Percentiles rank a stretch among this genome's conserved stretches.
Conservation (phyloP, 2,888 invertebrate species). For the Frankliniella intonsa region DNA sequence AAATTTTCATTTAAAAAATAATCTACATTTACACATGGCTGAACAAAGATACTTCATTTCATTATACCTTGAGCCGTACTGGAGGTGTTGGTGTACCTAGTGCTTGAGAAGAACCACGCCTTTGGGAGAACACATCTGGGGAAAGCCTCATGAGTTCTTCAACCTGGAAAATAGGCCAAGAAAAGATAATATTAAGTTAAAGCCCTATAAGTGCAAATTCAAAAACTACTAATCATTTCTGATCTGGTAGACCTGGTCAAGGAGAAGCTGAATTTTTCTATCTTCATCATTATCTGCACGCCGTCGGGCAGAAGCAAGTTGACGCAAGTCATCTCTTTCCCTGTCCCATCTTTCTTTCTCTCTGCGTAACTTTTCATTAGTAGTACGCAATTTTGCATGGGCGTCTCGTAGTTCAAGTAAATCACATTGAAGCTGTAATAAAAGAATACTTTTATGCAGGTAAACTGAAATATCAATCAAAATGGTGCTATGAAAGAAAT, state of each 20-base stretch:
- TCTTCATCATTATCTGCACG: slow-evolving; percentile 62
- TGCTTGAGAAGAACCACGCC: slow-evolving; percentile 33
- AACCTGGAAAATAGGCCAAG: slow-evolving; percentile 43
- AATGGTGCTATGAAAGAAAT: no score
- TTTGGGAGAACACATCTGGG: slow-evolving; percentile 56
- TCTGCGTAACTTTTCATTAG: slow-evolving; percentile 81
- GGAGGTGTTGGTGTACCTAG: slow-evolving; percentile 62
- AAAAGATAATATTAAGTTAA: slow-evolving; percentile 29
- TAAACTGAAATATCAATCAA: not conserved
- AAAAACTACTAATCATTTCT: not conserved
- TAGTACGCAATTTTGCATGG: slow-evolving; percentile 83
- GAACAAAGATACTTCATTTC: not conserved
- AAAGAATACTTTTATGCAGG: not conserved
- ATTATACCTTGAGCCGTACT: slow-evolving; percentile 57
- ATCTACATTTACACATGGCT: not conserved
- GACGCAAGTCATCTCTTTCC: slow-evolving; percentile 62
- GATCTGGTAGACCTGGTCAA: slow-evolving; percentile 56
- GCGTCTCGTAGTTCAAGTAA: slow-evolving; percentile 82
- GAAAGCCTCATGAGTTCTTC: slow-evolving; percentile 74
- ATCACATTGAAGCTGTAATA: slow-evolving; percentile 71
- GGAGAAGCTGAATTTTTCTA: slow-evolving; percentile 63
- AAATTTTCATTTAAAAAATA: slow-evolving; percentile 27
- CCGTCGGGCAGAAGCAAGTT: slow-evolving; percentile 49
- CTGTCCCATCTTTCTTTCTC: slow-evolving; percentile 82
- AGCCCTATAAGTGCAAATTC: slow-evolving; percentile 24